phyloP scores from a whole-genome alignment of 2,113 vertebrate genomes.

The Marmota monax region DNA sequence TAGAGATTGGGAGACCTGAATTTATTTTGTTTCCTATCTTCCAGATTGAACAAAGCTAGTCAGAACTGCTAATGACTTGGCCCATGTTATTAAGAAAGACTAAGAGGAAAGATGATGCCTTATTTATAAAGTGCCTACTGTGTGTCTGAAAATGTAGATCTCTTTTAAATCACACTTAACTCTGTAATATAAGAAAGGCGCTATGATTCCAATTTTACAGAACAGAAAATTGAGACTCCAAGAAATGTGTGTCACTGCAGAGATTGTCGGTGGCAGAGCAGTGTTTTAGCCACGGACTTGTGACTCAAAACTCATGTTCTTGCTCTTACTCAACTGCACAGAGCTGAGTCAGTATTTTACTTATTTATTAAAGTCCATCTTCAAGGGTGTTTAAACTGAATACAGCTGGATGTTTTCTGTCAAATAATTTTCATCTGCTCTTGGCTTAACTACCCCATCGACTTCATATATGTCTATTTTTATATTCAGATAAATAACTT shows the following conservation, averaged over 20 bases:
- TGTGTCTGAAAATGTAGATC: neutral
- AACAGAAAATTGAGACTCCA: neutral
- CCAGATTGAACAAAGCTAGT: conserved; percentile 75
- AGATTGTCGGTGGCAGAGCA: neutral
- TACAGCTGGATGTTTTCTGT: neutral
- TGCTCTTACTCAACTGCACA: fast-evolving
- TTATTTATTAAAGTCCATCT: neutral
- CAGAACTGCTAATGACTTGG: conserved; percentile 1
- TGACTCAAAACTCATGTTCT: neutral
- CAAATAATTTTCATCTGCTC: neutral
- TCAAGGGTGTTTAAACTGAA: neutral
- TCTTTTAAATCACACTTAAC: neutral
- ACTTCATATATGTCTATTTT: neutral
- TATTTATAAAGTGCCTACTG: conserved; percentile 18
- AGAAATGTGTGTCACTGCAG: neutral
- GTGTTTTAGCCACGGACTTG: neutral
- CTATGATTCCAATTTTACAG: neutral
- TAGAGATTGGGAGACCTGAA: conserved; percentile 75
- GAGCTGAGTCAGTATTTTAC: neutral
- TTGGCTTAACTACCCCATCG: neutral
- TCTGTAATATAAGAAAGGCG: neutral
- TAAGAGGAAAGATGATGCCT: neutral
- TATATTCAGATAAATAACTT: neutral
- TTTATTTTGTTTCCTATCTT: conserved; percentile 78
- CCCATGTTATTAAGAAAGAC: neutral